Conservation (phyloP, 2,888 invertebrate genomes). For the Torymus texanus region DNA sequence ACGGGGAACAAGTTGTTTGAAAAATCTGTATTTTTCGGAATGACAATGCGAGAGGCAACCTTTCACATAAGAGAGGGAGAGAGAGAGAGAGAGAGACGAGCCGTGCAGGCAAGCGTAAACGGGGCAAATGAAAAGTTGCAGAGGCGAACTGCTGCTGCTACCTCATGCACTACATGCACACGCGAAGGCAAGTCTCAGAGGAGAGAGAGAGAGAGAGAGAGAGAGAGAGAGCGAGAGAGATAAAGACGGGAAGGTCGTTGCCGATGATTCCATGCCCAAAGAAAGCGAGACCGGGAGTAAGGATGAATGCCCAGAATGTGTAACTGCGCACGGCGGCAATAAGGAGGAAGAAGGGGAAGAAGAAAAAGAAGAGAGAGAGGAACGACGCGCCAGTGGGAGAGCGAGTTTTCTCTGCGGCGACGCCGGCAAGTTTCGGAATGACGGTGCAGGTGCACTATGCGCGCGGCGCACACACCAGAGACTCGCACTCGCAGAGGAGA, state of each 20-base stretch:
- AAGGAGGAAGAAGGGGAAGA: too few relatives aligned
- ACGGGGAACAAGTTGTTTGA: too few relatives aligned
- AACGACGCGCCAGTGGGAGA: neutral
- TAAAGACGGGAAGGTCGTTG: conserved; percentile 32
- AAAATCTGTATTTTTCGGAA: too few relatives aligned
- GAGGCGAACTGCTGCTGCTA: neutral
- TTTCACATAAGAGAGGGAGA: too few relatives aligned
- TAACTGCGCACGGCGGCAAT: neutral
- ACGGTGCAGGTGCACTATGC: neutral
- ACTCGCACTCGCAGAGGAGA: neutral
- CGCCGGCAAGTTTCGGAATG: conserved; percentile 20
- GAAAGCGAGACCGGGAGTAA: conserved; percentile 31
- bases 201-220: conserved; percentile 13
- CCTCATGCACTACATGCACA: too few relatives aligned
- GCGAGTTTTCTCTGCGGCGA: conserved; percentile 20
- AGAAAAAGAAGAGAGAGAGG: neutral
- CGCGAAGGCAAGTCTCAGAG: too few relatives aligned
- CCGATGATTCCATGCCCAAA: conserved; percentile 28
- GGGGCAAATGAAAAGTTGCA: conserved; percentile 6
- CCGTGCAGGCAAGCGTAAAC: neutral
- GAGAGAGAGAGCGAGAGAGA: conserved; percentile 22
- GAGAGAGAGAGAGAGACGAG: too few relatives aligned
- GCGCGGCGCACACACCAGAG: too few relatives aligned
- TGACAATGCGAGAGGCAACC: too few relatives aligned
- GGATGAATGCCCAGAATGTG: conserved; percentile 26